Evolutionary conservation across 2,888 invertebrate genomes (phyloP).

Genomic region (Rhagonycha fulva): DNA sequence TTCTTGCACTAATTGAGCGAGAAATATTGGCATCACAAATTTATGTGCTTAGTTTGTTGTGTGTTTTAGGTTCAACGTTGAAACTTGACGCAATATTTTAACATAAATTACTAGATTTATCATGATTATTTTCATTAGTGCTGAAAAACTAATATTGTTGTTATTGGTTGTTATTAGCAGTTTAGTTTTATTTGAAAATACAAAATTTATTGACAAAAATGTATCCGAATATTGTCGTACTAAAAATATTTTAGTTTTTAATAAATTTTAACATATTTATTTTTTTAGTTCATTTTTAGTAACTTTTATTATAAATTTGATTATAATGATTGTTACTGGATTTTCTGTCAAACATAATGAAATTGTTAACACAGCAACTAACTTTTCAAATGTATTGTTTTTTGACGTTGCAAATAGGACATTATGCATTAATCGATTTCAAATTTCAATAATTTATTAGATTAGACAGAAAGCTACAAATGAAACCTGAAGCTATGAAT

Average conservation of each 20-base stretch:
- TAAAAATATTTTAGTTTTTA: no score
- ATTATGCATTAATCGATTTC: no score
- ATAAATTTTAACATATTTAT: no score
- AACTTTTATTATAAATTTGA: not conserved
- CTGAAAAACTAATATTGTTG: not conserved
- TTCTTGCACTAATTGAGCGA: no score
- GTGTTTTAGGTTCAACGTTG: not conserved
- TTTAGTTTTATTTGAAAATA: no score
- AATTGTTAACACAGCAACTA: not conserved
- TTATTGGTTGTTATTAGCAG: not conserved
- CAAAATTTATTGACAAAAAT: no score
- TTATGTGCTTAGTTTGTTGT: not conserved
- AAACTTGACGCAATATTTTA: not conserved
- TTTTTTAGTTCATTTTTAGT: no score
- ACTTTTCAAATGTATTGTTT: not conserved
- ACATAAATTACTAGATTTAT: not conserved
- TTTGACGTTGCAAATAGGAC: no score
- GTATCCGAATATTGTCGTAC: no score
- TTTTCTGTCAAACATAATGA: not conserved
- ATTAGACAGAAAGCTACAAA: no score
- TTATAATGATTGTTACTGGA: not conserved
- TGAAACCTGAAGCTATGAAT: no score
- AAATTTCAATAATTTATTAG: not conserved
- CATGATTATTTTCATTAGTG: not conserved
- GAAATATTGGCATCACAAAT: not conserved